Evolutionary conservation across 2,797 vertebrate species (phyloP).

Genomic region (Spinus olivaceus): DNA sequence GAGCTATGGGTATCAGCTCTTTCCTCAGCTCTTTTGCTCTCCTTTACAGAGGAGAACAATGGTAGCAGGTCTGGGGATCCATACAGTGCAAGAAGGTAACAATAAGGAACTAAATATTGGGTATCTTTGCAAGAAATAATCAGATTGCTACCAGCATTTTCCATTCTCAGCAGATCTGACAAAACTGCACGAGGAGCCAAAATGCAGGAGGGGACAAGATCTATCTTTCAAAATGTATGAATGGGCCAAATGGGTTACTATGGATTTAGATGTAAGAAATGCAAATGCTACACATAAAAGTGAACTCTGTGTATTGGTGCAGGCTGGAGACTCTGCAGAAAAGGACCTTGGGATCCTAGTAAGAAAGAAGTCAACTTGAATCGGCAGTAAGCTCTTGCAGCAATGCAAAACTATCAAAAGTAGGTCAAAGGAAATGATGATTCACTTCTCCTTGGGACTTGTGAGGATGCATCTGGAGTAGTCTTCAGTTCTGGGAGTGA

Average conservation of each 20-base stretch:
- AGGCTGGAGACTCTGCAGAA: neutral
- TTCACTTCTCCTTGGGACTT: neutral
- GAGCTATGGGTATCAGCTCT: neutral
- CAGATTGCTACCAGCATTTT: neutral
- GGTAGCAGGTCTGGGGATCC: neutral
- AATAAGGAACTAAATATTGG: neutral
- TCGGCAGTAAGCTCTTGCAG: neutral
- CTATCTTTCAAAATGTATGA: neutral
- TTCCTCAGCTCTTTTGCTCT: neutral
- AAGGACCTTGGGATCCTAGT: neutral
- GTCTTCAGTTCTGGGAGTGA: neutral
- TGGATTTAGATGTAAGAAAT: neutral
- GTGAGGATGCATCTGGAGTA: neutral
- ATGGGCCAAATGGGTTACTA: rapidly evolving
- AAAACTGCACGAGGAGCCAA: neutral
- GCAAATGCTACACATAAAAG: neutral
- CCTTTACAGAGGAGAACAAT: neutral
- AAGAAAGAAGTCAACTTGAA: neutral
- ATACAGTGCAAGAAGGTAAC: neutral
- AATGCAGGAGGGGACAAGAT: neutral
- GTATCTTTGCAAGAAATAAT: neutral
- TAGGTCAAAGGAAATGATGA: neutral
- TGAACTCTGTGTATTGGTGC: neutral
- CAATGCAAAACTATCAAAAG: neutral
- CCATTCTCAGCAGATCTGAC: neutral